These are phyloP conservation scores for Lagria hirta DNA, from an alignment of 2,888 invertebrate genomes.

Conservation along the genomic window DNA sequence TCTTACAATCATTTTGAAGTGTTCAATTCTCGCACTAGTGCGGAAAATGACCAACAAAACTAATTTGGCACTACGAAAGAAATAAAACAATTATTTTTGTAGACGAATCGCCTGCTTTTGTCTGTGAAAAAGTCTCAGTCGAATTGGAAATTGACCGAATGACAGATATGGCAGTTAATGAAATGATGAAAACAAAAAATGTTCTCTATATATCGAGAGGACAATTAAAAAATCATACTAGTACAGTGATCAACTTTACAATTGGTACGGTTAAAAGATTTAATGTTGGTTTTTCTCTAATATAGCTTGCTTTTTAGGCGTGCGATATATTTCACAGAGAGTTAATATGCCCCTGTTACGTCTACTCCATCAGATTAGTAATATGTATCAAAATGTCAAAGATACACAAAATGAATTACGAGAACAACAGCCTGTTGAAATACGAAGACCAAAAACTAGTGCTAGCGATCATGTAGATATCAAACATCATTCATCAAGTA, in stretches of 20 bases:
- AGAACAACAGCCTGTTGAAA: slow-evolving; percentile 63
- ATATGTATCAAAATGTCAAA: slow-evolving; percentile 96
- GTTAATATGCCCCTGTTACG: slow-evolving; percentile 95
- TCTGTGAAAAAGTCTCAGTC: slow-evolving; percentile 87
- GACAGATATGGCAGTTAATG: slow-evolving; percentile 85
- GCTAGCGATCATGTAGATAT: slow-evolving; percentile 53
- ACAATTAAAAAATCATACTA: slow-evolving; percentile 87
- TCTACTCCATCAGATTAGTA: slow-evolving; percentile 92
- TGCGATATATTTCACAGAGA: slow-evolving; percentile 90
- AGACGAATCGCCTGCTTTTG: slow-evolving; percentile 83
- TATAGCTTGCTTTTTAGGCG: slow-evolving; percentile 65
- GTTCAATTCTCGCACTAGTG: too few relatives aligned
- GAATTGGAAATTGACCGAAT: slow-evolving; percentile 88
- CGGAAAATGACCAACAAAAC: too few relatives aligned
- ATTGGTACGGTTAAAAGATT: slow-evolving; percentile 43
- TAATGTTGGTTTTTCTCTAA: slow-evolving; percentile 1
- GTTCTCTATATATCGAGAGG: slow-evolving; percentile 84
- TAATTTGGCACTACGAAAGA: slow-evolving; percentile 9
- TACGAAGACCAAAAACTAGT: slow-evolving; percentile 51
- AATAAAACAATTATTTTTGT: slow-evolving; percentile 54
- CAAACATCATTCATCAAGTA: slow-evolving; percentile 66
- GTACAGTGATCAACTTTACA: slow-evolving; percentile 88
- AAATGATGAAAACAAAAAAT: slow-evolving; percentile 79
- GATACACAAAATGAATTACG: slow-evolving; percentile 90
- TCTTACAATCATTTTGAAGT: slow-evolving; percentile 8